phyloP scores from a whole-genome alignment of 2,797 vertebrate genomes.

The Columba guinea region DNA sequence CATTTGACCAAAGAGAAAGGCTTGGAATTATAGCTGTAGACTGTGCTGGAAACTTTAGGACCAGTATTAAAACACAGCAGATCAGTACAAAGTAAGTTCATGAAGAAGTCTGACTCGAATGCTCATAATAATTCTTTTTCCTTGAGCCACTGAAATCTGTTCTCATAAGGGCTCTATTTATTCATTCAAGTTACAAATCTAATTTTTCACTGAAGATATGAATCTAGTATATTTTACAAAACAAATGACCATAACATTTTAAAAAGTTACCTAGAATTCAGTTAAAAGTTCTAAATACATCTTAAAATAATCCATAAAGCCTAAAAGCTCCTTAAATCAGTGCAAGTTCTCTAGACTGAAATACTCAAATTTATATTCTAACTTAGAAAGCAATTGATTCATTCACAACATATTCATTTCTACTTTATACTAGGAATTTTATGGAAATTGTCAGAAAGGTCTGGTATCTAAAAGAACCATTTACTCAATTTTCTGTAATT shows the following conservation, averaged over 20 bases:
- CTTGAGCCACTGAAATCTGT: background rate
- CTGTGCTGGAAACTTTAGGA: background rate
- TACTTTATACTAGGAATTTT: background rate
- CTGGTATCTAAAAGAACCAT: background rate
- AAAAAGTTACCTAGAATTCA: background rate
- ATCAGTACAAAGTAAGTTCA: background rate
- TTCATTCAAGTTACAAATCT: background rate
- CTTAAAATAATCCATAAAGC: background rate
- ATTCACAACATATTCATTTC: background rate
- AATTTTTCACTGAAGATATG: background rate
- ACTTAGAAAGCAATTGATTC: background rate
- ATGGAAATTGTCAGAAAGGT: background rate
- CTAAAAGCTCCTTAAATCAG: background rate
- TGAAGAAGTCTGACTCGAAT: background rate
- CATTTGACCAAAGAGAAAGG: background rate
- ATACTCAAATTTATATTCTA: background rate
- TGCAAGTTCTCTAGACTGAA: background rate
- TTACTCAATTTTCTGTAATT: background rate
- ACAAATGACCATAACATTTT: accelerated
- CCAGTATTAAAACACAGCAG: background rate
- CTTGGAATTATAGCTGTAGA: background rate
- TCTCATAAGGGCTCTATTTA: background rate
- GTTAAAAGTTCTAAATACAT: background rate
- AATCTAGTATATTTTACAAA: background rate
- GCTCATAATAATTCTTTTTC: background rate